phyloP scores from a whole-genome alignment of 2,113 vertebrate genomes.

The Lutjanus erythropterus region DNA sequence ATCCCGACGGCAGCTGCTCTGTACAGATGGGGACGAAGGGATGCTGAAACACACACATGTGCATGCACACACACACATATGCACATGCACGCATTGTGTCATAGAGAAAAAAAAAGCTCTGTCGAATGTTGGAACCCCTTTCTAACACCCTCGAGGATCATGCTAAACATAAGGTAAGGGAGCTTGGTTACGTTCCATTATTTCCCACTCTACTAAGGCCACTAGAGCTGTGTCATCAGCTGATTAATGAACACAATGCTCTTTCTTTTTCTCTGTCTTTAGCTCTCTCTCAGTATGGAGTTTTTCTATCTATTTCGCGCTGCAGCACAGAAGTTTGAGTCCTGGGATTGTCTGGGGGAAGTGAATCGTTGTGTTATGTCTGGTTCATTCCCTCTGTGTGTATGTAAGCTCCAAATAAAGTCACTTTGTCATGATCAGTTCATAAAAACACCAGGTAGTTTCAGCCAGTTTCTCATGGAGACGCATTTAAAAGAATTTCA shows the following conservation, averaged over 20 bases:
- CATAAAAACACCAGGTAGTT: not conserved
- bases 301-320: not conserved
- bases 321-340: conserved; percentile 25
- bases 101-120: conserved; percentile 35
- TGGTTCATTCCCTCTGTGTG: conserved; percentile 16
- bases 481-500: not conserved
- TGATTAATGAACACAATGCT: conserved; percentile 69
- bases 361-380: conserved; percentile 18
- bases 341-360: conserved; percentile 34
- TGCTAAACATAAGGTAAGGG: conserved; percentile 70
- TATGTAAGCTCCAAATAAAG: conserved; percentile 2
- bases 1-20: conserved; percentile 75
- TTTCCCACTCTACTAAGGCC: conserved; percentile 52
- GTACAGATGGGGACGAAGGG: conserved; percentile 75
- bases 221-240: conserved; percentile 59
- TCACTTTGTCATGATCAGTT: conserved; percentile 5
- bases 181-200: conserved; percentile 67
- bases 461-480: conserved; percentile 4
- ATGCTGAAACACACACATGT: conserved; percentile 37
- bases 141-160: conserved; percentile 66
- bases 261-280: conserved; percentile 26
- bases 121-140: conserved; percentile 59
- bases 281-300: conserved; percentile 31
- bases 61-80: conserved; percentile 3
- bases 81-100: conserved; percentile 20